These are phyloP conservation scores for Otus sunia DNA, from an alignment of 2,113 vertebrate species.

Conservation along the genomic window DNA sequence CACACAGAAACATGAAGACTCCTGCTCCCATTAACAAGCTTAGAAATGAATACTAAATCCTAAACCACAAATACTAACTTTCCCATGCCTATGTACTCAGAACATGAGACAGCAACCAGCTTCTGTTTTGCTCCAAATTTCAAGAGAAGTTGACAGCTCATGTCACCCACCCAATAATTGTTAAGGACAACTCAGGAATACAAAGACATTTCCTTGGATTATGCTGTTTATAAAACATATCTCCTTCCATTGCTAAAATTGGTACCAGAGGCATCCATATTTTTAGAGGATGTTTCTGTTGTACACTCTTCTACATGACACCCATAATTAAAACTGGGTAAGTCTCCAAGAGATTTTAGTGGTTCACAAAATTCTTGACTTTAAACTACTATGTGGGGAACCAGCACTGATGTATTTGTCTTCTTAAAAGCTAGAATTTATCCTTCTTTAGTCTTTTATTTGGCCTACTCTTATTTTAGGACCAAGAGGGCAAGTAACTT, in stretches of 20 bases:
- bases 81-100: not conserved
- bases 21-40: not conserved
- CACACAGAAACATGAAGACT: not conserved
- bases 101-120: not conserved
- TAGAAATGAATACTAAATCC: not conserved
- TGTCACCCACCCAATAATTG: not conserved
- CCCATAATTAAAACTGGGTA: not conserved
- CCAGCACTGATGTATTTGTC: not conserved
- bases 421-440: not conserved
- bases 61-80: not conserved
- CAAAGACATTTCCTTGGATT: not conserved
- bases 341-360: not conserved
- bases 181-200: not conserved
- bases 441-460: not conserved
- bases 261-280: not conserved
- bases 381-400: not conserved
- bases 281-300: not conserved
- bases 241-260: not conserved
- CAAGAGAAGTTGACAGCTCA: not conserved
- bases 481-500: not conserved
- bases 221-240: not conserved
- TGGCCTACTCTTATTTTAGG: not conserved
- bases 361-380: conserved; percentile 1
- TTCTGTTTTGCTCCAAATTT: not conserved
- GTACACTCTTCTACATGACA: not conserved